Conservation (phyloP, 2,113 vertebrate species). For the Anser brachyrhynchus region DNA sequence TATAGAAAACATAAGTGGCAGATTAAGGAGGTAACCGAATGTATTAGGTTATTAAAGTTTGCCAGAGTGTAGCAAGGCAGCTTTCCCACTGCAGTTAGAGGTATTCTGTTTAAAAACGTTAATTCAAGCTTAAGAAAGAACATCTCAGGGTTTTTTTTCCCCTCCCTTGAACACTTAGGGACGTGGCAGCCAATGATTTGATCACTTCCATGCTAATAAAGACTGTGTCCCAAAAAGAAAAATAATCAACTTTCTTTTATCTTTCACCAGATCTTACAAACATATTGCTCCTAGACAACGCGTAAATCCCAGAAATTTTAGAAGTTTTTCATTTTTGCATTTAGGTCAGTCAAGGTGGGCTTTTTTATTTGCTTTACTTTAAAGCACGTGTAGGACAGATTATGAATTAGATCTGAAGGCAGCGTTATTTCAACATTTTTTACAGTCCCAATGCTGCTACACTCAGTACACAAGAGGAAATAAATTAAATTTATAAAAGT, state of each 20-base stretch:
- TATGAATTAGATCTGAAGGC: neutral
- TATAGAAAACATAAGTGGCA: neutral
- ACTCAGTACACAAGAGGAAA: rapidly evolving
- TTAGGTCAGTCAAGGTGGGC: neutral
- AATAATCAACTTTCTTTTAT: neutral
- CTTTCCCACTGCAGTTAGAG: neutral
- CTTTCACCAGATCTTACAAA: neutral
- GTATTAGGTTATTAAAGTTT: constrained; percentile 22
- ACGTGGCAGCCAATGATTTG: neutral
- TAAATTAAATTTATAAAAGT: neutral
- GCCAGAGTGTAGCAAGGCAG: neutral
- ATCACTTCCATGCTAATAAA: neutral
- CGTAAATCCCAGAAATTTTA: neutral
- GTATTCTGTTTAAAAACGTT: neutral
- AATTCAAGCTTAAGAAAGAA: neutral
- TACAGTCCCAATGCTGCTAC: neutral
- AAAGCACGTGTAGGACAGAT: neutral
- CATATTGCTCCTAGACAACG: neutral
- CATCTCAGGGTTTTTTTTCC: neutral
- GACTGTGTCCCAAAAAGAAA: neutral
- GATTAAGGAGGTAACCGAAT: constrained; percentile 23
- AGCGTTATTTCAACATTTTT: neutral
- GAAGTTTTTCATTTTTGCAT: neutral
- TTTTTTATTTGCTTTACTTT: neutral
- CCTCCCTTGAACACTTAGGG: neutral